Conservation (phyloP, 2,797 vertebrate genomes). For the Borostomias antarcticus region DNA sequence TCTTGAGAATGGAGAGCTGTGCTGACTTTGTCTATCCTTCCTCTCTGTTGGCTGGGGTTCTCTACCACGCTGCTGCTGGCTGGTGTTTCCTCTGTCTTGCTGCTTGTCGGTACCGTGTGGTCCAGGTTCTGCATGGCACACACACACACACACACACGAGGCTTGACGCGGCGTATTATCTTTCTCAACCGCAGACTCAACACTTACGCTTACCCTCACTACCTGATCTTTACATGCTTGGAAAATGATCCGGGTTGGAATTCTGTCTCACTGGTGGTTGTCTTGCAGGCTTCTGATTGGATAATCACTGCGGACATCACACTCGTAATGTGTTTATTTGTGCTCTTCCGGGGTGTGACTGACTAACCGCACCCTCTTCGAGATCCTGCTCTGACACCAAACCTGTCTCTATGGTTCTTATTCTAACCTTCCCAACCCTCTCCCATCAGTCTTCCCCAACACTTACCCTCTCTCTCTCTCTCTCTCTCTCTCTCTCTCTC, state of each 20-base stretch:
- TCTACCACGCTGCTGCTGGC: too few relatives aligned
- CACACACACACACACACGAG: too few relatives aligned
- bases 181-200: slow-evolving; percentile 25
- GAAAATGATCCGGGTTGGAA: slow-evolving; percentile 22
- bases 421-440: neutral
- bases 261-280: slow-evolving; percentile 19
- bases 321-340: neutral
- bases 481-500: neutral
- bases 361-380: slow-evolving; percentile 28
- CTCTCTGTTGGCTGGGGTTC: slow-evolving; percentile 16
- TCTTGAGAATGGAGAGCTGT: slow-evolving; percentile 14
- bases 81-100: slow-evolving; percentile 6
- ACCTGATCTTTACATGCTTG: slow-evolving; percentile 15
- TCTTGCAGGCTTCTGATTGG: slow-evolving; percentile 27
- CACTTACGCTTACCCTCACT: slow-evolving; percentile 39
- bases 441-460: slow-evolving; percentile 6
- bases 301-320: neutral
- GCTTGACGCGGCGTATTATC: too few relatives aligned
- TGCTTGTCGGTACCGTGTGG: slow-evolving; percentile 24
- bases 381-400: neutral
- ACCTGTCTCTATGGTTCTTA: neutral
- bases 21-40: slow-evolving; percentile 39
- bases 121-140: slow-evolving; percentile 53
- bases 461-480: slow-evolving; percentile 10
- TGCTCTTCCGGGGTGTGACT: slow-evolving; percentile 30